These are phyloP conservation scores for Atherix ibis DNA, from an alignment of 2,888 invertebrate genomes.

Conservation along the genomic window DNA sequence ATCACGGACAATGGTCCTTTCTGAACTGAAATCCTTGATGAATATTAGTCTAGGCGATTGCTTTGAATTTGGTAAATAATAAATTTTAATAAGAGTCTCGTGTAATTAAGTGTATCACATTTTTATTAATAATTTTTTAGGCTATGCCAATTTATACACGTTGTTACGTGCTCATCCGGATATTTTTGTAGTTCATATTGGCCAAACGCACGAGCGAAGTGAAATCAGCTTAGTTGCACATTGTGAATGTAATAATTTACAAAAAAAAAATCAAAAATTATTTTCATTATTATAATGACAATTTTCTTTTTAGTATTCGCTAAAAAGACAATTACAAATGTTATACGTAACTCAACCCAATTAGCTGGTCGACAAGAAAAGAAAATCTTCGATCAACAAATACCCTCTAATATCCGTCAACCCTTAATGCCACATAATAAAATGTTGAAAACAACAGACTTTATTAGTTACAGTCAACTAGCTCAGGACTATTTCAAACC, in stretches of 20 bases:
- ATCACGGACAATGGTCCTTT: slow-evolving; percentile 19
- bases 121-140: too few species aligned
- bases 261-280: background rate
- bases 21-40: slow-evolving; percentile 24
- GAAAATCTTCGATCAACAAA: background rate
- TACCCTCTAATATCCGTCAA: too few species aligned
- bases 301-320: slow-evolving; percentile 10
- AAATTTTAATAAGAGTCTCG: background rate
- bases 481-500: background rate
- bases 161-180: slow-evolving; percentile 26
- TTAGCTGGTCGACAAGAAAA: background rate
- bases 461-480: background rate
- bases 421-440: background rate
- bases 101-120: too few species aligned
- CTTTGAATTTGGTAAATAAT: slow-evolving; percentile 21
- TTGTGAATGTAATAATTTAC: slow-evolving; percentile 23
- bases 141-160: slow-evolving; percentile 27
- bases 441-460: background rate
- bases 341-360: background rate
- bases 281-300: slow-evolving; percentile 1
- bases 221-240: slow-evolving; percentile 22
- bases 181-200: slow-evolving; percentile 23
- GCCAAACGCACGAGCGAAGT: slow-evolving; percentile 22
- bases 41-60: slow-evolving; percentile 21
- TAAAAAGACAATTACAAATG: slow-evolving; percentile 18